Base-by-base conservation (phyloP, 2,888 invertebrate species). In the Ectropis crepuscularia region DNA sequence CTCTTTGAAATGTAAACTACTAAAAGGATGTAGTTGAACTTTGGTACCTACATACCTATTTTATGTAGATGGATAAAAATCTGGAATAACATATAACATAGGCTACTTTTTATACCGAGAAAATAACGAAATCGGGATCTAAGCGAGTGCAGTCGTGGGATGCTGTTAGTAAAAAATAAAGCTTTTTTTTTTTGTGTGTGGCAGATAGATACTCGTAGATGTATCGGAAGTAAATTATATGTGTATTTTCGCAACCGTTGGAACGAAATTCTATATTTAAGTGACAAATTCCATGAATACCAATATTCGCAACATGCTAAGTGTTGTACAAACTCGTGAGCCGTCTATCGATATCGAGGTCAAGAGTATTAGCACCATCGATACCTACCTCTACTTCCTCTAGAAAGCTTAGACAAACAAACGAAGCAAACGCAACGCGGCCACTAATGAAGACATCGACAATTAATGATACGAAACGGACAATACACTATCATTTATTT, bases 391-490 rank as follows among this genome's bases (percentile, higher is more conserved):
- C 73, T 72, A 70, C 82, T 87, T 87, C 85, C 84, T 83, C 79
- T 83, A 88, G 90, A 91, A 90, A 91, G 88, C 79, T 83, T 77
- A 72, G 66, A 75, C 80, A 86, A 88, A 86, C 77, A 81, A 71
- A 65, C 67, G 55, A 51, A 68, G 71, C 76, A 81, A 76, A 79
- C 76, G 74, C 70, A 69, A 78, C 65, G 65, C 73, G 75, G 71
- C 72, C 65, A 75, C 81, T 86, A 85, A 88, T 87, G 81, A 85
- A 88, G 80, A 76, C 77, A 81, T 87, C 75, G 70, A 76, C 75
- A 77, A 80, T 82, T 80, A 81, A 79, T 80, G 75, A 76, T 76
- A 74, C 67, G 63, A 73, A 67, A 67, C 71, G 69, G 71, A 79
- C 79, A 77, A 78, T 78, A 73, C 71, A 47, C 71, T 74, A 77